Base-by-base conservation (phyloP, 1,140 invertebrate genomes). In the Cryptotermes secundus region DNA sequence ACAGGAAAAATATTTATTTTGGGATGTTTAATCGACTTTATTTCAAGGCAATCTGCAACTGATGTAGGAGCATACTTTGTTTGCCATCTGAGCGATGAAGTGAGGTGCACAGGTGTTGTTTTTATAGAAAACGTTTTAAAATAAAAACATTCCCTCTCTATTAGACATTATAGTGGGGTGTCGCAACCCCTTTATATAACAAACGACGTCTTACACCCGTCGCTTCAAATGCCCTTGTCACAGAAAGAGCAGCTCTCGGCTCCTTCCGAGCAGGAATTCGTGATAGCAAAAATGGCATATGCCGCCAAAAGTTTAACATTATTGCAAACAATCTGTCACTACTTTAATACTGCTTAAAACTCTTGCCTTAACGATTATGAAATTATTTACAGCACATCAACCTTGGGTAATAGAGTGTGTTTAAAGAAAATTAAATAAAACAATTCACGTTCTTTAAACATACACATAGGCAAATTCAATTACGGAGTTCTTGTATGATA, bases 201-300 rank as follows among this genome's bases (percentile, higher is more conserved):
- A 72, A 72, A 72, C n/a, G 59, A 72, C 26, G 59, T 72, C 59
- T 72, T 72, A 72, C 59, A 31, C n/a, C n/a, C 45, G 59, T 31
- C 59, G 59, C 59, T 72, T 72, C 26, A 31, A 72, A 72, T 31
- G 26, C 59, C n/a, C 59, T 72, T 72, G 59, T 72, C 59, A 72
- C 59, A 72, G 59, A 72, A n/a, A 31, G 2, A 31, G 59, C 59
- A 72, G 59, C 2, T 2, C 24, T 72, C 59, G 10, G n/a, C 26
- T 72, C 1, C 26, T 26, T 31, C 59, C 26, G 59, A 6, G 14
- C n/a, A 26, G 31, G 26, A n/a, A n/a, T 9, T 72, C 59, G 31
- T 31, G n/a, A 14, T 7, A 72, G 59, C n/a, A 72, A 72, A 14
- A 72, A 72, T 6, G 59, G 10, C n/a, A n/a, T 4, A 72, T 49